Conservation (phyloP, 2,113 vertebrate species). For the Crocuta crocuta region DNA sequence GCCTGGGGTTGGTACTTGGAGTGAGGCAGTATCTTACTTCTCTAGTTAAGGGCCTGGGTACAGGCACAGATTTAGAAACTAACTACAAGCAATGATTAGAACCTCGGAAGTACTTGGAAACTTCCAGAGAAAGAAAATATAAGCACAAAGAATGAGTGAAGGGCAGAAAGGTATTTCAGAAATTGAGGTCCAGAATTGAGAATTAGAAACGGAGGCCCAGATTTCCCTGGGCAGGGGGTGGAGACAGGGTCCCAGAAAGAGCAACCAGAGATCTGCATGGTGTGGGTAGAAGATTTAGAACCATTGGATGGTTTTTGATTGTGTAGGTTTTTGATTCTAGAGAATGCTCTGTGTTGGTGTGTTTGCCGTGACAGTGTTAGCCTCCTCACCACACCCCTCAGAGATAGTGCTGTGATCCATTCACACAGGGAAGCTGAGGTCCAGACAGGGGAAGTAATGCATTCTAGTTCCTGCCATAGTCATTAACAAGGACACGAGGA, state of each 20-base stretch:
- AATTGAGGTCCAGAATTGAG: not conserved
- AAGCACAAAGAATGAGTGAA: not conserved
- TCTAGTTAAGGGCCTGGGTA: not conserved
- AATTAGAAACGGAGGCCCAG: too few species aligned
- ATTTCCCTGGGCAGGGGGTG: not conserved
- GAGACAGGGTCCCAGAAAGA: not conserved
- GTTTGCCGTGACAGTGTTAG: not conserved
- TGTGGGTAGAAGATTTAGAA: not conserved
- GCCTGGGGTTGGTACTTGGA: not conserved
- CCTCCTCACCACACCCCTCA: not conserved
- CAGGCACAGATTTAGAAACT: not conserved
- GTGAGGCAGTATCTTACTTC: not conserved
- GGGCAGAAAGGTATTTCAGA: conserved; percentile 23
- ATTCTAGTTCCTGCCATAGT: not conserved
- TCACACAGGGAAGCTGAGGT: not conserved
- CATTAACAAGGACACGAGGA: not conserved
- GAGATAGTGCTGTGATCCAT: not conserved
- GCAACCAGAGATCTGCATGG: not conserved
- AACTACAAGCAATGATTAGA: not conserved
- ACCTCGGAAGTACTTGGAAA: not conserved
- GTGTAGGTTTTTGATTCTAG: not conserved
- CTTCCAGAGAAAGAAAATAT: not conserved
- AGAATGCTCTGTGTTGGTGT: not conserved
- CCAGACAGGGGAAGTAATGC: not conserved
- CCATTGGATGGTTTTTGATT: not conserved